phyloP scores from a whole-genome alignment of 1,140 invertebrate genomes.

The Monochamus saltuarius region DNA sequence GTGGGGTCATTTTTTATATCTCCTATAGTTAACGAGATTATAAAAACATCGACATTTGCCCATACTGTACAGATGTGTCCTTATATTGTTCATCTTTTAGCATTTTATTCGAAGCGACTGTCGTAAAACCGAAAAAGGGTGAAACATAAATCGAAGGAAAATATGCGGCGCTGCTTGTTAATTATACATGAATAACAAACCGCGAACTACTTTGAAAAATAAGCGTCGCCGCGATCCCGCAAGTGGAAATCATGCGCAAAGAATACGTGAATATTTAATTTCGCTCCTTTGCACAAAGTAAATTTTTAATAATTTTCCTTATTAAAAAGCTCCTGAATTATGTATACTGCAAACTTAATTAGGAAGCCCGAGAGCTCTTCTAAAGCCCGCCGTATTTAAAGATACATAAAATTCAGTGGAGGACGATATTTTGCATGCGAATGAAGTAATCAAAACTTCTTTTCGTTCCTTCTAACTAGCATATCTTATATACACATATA shows the following conservation, averaged over 20 bases:
- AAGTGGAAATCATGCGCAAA: slow-evolving; percentile 1
- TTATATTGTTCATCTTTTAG: too few relatives aligned
- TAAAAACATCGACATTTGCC: too few relatives aligned
- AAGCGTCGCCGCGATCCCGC: neutral
- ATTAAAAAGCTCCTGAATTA: slow-evolving; percentile 21
- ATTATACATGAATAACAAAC: too few relatives aligned
- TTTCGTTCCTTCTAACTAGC: slow-evolving; percentile 49
- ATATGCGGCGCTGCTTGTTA: too few relatives aligned
- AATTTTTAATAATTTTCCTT: slow-evolving; percentile 15
- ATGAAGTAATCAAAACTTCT: slow-evolving; percentile 47
- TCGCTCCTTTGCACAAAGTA: slow-evolving; percentile 6
- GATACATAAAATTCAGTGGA: slow-evolving; percentile 20
- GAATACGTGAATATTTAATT: neutral
- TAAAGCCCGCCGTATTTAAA: slow-evolving; percentile 16
- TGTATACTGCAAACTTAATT: slow-evolving; percentile 18
- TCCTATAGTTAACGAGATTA: too few relatives aligned
- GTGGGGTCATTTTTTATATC: too few relatives aligned
- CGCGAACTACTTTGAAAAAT: too few relatives aligned
- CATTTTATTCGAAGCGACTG: too few relatives aligned
- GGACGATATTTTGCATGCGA: slow-evolving; percentile 27
- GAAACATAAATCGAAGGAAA: too few relatives aligned
- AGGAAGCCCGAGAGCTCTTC: slow-evolving; percentile 10
- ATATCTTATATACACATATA: slow-evolving; percentile 51
- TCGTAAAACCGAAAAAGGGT: too few relatives aligned
- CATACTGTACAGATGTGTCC: too few relatives aligned